A percentile compares a stretch with the other conserved stretches of the same genome.
Conservation (phyloP, 2,113 vertebrate genomes). For the Callopanchax toddi region DNA sequence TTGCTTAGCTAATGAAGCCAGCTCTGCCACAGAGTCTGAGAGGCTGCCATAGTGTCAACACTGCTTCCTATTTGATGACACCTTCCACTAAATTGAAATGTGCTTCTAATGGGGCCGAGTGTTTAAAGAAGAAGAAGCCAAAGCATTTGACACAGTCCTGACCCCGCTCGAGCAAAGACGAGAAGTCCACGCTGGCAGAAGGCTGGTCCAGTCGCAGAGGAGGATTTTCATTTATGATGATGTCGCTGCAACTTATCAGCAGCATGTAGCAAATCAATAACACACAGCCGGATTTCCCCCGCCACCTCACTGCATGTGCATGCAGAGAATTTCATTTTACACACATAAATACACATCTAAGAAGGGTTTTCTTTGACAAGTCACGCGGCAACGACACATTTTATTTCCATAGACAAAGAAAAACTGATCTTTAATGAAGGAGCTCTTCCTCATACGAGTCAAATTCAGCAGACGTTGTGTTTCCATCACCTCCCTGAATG, state of each 20-base stretch:
- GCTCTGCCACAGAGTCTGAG: slow-evolving; percentile 67
- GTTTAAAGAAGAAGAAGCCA: slow-evolving; percentile 78
- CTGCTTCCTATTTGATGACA: slow-evolving; percentile 73
- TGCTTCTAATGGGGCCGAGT: slow-evolving; percentile 66
- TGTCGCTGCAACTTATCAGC: slow-evolving; percentile 43
- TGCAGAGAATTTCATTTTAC: slow-evolving; percentile 18
- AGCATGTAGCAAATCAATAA: slow-evolving; percentile 58
- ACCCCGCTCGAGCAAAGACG: slow-evolving; percentile 61
- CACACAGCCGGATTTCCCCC: slow-evolving; percentile 28
- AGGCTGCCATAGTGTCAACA: slow-evolving; percentile 72
- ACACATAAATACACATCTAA: too few species aligned
- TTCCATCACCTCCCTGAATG: not conserved
- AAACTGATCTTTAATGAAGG: not conserved
- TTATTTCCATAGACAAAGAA: slow-evolving; percentile 15
- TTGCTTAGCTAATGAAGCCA: slow-evolving; percentile 77
- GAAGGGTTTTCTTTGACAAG: slow-evolving; percentile 15
- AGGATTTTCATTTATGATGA: slow-evolving; percentile 11
- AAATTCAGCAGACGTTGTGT: slow-evolving; percentile 7
- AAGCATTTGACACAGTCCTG: slow-evolving; percentile 68
- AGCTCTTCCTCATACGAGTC: not conserved
- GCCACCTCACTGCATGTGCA: slow-evolving; percentile 9
- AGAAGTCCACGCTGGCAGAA: slow-evolving; percentile 71
- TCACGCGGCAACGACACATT: too few species aligned
- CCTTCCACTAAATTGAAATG: slow-evolving; percentile 79
- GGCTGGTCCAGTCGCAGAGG: slow-evolving; percentile 6